Evolutionary conservation across 2,113 vertebrate species (phyloP).

Genomic region (Zapornia atra): DNA sequence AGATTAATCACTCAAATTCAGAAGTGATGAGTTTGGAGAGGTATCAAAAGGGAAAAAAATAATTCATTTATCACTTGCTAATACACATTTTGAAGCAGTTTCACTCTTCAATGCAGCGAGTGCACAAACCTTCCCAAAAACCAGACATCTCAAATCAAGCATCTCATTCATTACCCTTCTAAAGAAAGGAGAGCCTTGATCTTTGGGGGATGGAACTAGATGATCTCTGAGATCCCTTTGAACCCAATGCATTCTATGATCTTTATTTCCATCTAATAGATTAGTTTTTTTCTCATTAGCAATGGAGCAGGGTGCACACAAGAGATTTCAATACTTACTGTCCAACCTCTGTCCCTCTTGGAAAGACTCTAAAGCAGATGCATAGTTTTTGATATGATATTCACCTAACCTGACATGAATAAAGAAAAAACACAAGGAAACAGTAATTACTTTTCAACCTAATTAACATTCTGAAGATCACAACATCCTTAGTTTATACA

Average conservation of each 20-base stretch:
- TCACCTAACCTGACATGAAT: conserved; percentile 86
- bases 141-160: background rate
- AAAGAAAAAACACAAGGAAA: conserved; percentile 30
- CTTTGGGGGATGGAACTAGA: no score
- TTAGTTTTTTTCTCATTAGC: background rate
- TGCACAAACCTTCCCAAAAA: background rate
- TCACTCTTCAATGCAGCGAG: background rate
- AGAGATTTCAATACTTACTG: conserved; percentile 80
- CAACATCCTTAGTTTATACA: background rate
- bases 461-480: background rate
- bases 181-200: background rate
- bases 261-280: background rate
- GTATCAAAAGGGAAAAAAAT: background rate
- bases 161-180: background rate
- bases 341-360: conserved; percentile 87
- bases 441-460: background rate
- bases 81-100: background rate
- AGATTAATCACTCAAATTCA: background rate
- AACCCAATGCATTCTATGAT: no score
- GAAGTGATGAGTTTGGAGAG: background rate
- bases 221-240: no score
- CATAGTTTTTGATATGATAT: conserved; percentile 88
- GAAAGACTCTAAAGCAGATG: conserved; percentile 86
- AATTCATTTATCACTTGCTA: background rate
- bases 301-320: background rate